phyloP scores from a whole-genome alignment of 2,797 vertebrate genomes.

The Chelonia mydas region DNA sequence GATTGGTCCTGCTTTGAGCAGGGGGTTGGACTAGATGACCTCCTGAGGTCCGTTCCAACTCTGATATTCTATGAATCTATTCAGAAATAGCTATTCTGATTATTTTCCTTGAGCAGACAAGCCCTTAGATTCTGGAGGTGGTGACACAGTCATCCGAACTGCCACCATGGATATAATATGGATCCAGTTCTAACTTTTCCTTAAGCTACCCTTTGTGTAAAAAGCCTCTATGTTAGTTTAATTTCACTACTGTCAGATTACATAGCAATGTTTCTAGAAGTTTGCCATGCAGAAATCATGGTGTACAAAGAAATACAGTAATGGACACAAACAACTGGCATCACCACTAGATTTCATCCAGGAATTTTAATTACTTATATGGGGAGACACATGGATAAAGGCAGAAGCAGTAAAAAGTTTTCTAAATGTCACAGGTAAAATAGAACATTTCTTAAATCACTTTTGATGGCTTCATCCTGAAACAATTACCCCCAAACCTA shows the following conservation, averaged over 20 bases:
- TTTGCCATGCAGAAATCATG: neutral
- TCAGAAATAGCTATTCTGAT: neutral
- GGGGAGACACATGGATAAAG: neutral
- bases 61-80: neutral
- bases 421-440: neutral
- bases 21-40: no score
- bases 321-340: neutral
- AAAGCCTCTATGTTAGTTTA: neutral
- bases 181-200: neutral
- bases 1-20: no score
- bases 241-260: neutral
- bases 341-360: neutral
- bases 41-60: no score
- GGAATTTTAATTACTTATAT: neutral
- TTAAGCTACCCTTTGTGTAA: neutral
- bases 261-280: neutral
- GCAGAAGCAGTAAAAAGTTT: neutral
- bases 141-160: neutral
- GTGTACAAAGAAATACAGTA: neutral
- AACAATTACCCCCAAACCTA: neutral
- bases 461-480: neutral
- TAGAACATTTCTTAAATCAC: neutral
- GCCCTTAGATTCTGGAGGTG: neutral
- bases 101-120: neutral
- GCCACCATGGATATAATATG: neutral